Percentiles rank a stretch among this genome's conserved stretches.
These are phyloP conservation scores for Philhelius pedissequus DNA, from an alignment of 2,888 invertebrate species.

Conservation along the genomic window DNA sequence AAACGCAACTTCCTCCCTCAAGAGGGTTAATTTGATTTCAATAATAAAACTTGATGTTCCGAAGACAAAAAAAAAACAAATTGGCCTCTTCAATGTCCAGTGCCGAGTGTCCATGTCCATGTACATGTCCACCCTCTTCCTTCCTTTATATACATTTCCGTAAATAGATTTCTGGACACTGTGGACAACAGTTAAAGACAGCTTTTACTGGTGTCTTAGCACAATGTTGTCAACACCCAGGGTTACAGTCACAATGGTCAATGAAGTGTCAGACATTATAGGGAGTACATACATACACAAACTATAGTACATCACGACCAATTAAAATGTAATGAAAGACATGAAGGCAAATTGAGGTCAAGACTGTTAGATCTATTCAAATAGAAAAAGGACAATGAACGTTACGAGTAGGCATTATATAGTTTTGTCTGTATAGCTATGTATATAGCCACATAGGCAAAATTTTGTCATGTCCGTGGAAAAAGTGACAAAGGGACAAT, in stretches of 20 bases:
- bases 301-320: slow-evolving; percentile 5
- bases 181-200: slow-evolving; percentile 2
- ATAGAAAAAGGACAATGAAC: not conserved
- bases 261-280: slow-evolving; percentile 22
- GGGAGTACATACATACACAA: not conserved
- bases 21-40: not conserved
- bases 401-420: no score
- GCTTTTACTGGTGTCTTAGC: not conserved
- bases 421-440: no score
- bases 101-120: not conserved
- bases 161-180: not conserved
- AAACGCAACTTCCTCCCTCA: not conserved
- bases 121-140: not conserved
- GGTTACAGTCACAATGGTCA: not conserved
- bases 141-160: not conserved
- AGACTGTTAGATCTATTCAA: slow-evolving; percentile 17
- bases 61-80: not conserved
- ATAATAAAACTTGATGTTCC: not conserved
- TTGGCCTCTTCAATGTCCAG: not conserved
- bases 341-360: slow-evolving; percentile 37
- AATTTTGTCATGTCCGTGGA: not conserved
- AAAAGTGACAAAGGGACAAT: not conserved
- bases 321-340: slow-evolving; percentile 48
- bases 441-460: not conserved
- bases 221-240: slow-evolving; percentile 10